phyloP scores from a whole-genome alignment of 1,140 invertebrate genomes.

The Elymnias hypermnestra region DNA sequence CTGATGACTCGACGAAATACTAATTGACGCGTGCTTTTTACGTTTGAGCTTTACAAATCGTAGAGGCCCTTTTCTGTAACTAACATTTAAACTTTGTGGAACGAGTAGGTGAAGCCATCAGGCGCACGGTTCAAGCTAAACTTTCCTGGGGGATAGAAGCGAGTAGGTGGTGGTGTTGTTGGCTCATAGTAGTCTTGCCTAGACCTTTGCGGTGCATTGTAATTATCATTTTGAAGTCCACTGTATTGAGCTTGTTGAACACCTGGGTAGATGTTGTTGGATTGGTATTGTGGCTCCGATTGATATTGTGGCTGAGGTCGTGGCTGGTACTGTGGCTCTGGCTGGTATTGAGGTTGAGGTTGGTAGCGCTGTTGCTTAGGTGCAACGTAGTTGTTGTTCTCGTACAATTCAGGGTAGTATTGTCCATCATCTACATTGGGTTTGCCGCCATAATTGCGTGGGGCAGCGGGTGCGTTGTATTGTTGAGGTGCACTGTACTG shows the following conservation, averaged over 20 bases:
- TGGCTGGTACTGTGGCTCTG: no score
- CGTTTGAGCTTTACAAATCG: slow-evolving; percentile 45
- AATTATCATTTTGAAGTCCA: slow-evolving; percentile 63
- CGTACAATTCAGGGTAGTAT: slow-evolving; percentile 74
- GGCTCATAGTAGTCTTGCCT: slow-evolving; percentile 72
- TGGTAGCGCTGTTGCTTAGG: slow-evolving; percentile 35
- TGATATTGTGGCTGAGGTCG: slow-evolving; percentile 37
- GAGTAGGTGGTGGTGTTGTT: slow-evolving; percentile 81
- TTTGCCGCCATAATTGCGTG: slow-evolving; percentile 64
- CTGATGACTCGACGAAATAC: slow-evolving; percentile 55
- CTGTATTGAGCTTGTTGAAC: slow-evolving; percentile 61
- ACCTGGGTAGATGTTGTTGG: slow-evolving; percentile 66
- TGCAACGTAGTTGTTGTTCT: slow-evolving; percentile 52
- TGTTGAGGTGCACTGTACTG: slow-evolving; percentile 72
- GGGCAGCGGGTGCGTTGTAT: slow-evolving; percentile 61
- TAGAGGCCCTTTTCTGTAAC: slow-evolving; percentile 25
- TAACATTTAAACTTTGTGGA: slow-evolving; percentile 78
- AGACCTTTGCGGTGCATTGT: slow-evolving; percentile 38
- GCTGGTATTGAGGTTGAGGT: slow-evolving; percentile 54
- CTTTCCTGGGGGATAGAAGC: slow-evolving; percentile 89
- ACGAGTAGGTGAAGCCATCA: slow-evolving; percentile 89
- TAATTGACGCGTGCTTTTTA: slow-evolving; percentile 55
- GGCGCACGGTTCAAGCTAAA: slow-evolving; percentile 88
- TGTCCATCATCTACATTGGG: slow-evolving; percentile 77
- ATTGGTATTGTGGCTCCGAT: slow-evolving; percentile 34